Conservation (phyloP, 2,113 vertebrate genomes). For the Propithecus coquereli region DNA sequence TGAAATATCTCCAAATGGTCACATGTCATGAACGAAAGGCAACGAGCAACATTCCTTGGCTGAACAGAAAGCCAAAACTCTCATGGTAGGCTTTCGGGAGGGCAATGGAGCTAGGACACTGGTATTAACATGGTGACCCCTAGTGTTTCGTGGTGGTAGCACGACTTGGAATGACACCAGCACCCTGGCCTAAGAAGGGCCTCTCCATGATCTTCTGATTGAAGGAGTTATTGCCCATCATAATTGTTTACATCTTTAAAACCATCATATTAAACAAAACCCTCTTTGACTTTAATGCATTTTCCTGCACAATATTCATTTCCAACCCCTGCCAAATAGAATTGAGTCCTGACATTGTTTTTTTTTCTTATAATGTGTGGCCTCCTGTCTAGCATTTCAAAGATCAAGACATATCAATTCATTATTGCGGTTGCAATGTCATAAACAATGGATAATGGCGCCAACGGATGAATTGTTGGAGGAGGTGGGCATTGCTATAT, state of each 20-base stretch:
- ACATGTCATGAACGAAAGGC: constrained; percentile 35
- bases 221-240: constrained; percentile 55
- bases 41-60: constrained; percentile 30
- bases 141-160: constrained; percentile 70
- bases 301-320: constrained; percentile 52
- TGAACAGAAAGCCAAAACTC: constrained; percentile 38
- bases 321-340: neutral
- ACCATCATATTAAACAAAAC: constrained; percentile 55
- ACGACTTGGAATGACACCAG: constrained; percentile 56
- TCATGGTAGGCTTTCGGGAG: constrained; percentile 46
- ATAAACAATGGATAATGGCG: constrained; percentile 63
- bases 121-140: constrained; percentile 74
- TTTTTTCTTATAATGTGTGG: constrained; percentile 48
- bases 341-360: constrained; percentile 53
- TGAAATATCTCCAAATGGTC: constrained; percentile 49
- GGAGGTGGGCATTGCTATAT: neutral
- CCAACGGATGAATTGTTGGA: neutral
- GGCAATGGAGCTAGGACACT: constrained; percentile 55
- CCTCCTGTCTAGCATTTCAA: constrained; percentile 59
- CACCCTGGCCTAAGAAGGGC: neutral
- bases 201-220: constrained; percentile 39
- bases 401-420: constrained; percentile 61
- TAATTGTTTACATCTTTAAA: constrained; percentile 58
- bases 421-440: constrained; percentile 56
- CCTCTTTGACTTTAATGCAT: constrained; percentile 50